Percentiles rank a stretch among this genome's conserved stretches.
Evolutionary conservation across 2,113 vertebrate species (phyloP).

Genomic region (Catagonus wagneri): DNA sequence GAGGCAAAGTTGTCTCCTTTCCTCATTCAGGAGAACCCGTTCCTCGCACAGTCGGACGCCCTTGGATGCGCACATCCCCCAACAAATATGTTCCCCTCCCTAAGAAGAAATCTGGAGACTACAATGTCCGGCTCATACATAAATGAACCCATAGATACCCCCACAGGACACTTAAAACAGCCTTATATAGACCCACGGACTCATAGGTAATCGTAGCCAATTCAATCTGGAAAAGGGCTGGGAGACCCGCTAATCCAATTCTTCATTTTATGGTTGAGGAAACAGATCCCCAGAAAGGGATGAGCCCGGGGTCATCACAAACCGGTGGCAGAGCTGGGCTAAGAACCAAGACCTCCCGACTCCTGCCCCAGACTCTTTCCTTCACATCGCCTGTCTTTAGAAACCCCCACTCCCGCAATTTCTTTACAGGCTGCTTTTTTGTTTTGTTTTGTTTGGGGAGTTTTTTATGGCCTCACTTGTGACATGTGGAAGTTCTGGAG

Average conservation of each 20-base stretch:
- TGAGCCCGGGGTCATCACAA: background rate
- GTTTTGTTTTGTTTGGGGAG: no score
- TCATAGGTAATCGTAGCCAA: background rate
- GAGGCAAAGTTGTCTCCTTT: background rate
- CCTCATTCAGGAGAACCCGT: background rate
- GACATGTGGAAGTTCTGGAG: no score
- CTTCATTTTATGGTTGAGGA: background rate
- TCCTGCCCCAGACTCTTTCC: background rate
- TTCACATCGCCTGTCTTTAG: no score
- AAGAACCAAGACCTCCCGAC: background rate
- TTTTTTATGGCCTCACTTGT: no score
- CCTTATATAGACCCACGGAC: background rate
- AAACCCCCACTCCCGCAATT: rapidly evolving
- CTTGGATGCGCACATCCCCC: background rate
- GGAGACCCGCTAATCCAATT: background rate
- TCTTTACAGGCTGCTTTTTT: background rate
- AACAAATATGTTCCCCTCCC: background rate
- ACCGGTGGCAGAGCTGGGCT: background rate
- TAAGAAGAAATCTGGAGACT: background rate
- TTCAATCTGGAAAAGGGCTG: background rate
- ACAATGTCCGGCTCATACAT: background rate
- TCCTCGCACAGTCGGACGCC: background rate
- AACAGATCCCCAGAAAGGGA: background rate
- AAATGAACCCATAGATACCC: background rate
- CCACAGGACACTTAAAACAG: background rate